Conservation (phyloP, 2,113 vertebrate species). For the Neofelis nebulosa region DNA sequence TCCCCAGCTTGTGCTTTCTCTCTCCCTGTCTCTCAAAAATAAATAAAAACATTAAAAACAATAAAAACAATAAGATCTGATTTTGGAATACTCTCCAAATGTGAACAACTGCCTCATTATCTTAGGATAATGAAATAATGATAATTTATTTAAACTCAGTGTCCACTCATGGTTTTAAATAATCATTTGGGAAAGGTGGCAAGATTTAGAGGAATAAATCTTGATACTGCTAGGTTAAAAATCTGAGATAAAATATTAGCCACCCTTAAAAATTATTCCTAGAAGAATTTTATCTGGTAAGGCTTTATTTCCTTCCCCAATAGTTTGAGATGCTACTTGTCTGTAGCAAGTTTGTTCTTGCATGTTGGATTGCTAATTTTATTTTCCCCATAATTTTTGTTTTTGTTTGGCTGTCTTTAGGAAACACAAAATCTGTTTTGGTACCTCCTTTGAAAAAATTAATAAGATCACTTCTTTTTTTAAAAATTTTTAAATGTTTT, state of each 20-base stretch:
- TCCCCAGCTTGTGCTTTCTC: no score
- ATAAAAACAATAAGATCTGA: neutral
- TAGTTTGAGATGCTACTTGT: neutral
- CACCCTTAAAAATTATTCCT: neutral
- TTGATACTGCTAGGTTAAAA: neutral
- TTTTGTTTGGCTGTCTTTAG: conserved; percentile 45
- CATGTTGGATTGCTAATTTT: conserved; percentile 9
- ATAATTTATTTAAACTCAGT: conserved; percentile 32
- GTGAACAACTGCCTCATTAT: neutral
- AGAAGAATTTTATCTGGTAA: neutral
- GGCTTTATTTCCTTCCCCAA: neutral
- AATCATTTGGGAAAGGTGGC: neutral
- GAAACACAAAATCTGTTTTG: conserved; percentile 27
- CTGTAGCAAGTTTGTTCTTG: conserved; percentile 17
- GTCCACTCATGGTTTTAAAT: neutral
- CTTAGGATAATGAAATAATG: neutral
- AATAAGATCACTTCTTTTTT: neutral
- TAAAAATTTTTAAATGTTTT: no score
- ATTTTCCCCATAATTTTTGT: conserved; percentile 25
- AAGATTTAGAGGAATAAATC: neutral
- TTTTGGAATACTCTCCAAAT: neutral
- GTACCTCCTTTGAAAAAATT: neutral
- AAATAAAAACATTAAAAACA: no score
- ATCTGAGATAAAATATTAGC: neutral
- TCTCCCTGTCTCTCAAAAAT: no score